phyloP scores from a whole-genome alignment of 1,140 invertebrate species.

The Ceratitis capitata region DNA sequence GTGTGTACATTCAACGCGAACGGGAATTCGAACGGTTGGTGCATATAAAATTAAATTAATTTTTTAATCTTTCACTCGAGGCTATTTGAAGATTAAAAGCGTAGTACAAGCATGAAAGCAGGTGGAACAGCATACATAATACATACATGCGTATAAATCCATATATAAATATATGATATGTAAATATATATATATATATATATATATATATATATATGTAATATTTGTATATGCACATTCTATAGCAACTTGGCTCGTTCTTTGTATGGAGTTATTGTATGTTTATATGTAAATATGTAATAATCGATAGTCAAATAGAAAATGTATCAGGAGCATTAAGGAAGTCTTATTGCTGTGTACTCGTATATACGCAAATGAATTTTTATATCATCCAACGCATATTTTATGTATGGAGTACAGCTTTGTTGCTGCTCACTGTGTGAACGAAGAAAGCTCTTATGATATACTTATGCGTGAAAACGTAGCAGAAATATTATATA shows the following conservation, averaged over 20 bases:
- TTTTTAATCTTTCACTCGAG: conserved; percentile 39
- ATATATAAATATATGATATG: not conserved
- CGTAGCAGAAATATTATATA: no score
- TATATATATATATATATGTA: not conserved
- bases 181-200: not conserved
- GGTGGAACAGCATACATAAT: no score
- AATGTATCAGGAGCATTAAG: not conserved
- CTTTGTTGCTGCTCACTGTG: no score
- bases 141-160: not conserved
- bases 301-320: conserved; percentile 33
- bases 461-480: no score
- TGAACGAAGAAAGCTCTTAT: no score
- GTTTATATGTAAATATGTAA: no score
- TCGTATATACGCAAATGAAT: not conserved
- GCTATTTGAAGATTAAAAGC: conserved; percentile 35
- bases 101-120: not conserved
- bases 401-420: no score
- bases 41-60: conserved; percentile 36
- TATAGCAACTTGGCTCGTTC: no score
- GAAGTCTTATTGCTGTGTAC: not conserved
- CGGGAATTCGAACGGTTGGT: not conserved
- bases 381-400: no score
- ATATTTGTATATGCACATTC: no score
- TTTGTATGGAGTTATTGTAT: not conserved
- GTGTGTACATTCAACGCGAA: not conserved